These are phyloP conservation scores for Zeuzera pyrina DNA, from an alignment of 2,888 invertebrate species.

Conservation along the genomic window DNA sequence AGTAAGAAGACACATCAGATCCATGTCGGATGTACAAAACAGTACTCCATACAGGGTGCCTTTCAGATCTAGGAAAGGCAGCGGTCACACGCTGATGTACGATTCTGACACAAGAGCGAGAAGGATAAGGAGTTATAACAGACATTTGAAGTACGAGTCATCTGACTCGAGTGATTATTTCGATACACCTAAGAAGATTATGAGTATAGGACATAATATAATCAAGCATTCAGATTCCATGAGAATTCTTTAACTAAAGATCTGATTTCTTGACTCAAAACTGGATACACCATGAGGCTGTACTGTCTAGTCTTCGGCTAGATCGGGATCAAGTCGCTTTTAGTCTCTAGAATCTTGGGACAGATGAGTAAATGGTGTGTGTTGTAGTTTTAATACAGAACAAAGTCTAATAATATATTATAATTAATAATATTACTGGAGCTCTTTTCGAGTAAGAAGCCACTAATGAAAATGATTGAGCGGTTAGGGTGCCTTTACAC, in stretches of 20 bases:
- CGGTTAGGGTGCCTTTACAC: too few relatives aligned
- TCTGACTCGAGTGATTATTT: constrained; percentile 50
- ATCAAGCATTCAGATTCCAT: constrained; percentile 62
- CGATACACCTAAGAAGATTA: constrained; percentile 37
- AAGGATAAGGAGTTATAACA: constrained; percentile 38
- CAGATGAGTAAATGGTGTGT: too few relatives aligned
- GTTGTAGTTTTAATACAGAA: too few relatives aligned
- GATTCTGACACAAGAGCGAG: constrained; percentile 57
- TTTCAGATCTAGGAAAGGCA: constrained; percentile 44
- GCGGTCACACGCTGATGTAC: constrained; percentile 47
- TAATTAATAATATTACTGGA: too few relatives aligned
- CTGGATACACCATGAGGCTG: constrained; percentile 33
- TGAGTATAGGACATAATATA: constrained; percentile 49
- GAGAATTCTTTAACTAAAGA: constrained; percentile 46
- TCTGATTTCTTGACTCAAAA: background rate
- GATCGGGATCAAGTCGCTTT: too few relatives aligned
- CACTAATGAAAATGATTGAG: too few relatives aligned
- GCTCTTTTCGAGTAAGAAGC: too few relatives aligned
- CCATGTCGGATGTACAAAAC: constrained; percentile 65
- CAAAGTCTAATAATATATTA: too few relatives aligned
- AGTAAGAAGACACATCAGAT: constrained; percentile 53
- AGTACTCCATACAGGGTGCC: constrained; percentile 55
- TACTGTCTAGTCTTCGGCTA: constrained; percentile 44
- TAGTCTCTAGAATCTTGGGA: too few relatives aligned
- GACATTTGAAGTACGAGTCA: constrained; percentile 40